These are phyloP conservation scores for Yponomeuta sedellus DNA, from an alignment of 2,888 invertebrate species.

Conservation along the genomic window DNA sequence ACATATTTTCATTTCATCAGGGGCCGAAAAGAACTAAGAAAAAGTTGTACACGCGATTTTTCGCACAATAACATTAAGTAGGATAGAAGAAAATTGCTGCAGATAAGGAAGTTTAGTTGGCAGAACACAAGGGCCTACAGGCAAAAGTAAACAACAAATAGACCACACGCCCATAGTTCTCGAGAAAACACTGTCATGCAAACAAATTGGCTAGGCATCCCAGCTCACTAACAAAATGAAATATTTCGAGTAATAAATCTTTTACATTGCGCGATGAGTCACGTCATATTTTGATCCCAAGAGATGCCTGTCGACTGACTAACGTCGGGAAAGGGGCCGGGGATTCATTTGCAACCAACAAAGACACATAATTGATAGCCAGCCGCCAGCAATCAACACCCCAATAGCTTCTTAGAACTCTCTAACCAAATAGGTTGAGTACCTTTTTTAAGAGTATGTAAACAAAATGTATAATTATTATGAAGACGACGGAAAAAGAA, in stretches of 20 bases:
- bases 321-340: neutral
- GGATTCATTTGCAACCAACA: neutral
- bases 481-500: too few relatives aligned
- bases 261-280: slow-evolving; percentile 36
- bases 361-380: neutral
- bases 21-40: neutral
- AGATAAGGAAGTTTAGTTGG: neutral
- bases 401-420: neutral
- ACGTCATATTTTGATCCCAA: slow-evolving; percentile 40
- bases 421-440: too few relatives aligned
- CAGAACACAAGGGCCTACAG: neutral
- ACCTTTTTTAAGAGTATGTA: too few relatives aligned
- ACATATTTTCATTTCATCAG: neutral
- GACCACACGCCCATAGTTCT: neutral
- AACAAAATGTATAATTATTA: too few relatives aligned
- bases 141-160: neutral
- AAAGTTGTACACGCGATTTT: neutral
- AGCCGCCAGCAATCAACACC: neutral
- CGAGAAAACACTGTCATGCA: neutral
- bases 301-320: neutral
- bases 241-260: slow-evolving; percentile 38
- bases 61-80: neutral
- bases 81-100: neutral
- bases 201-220: neutral
- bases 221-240: slow-evolving; percentile 10